A percentile compares a stretch with the other conserved stretches of the same genome.
These are phyloP conservation scores for Lepidurus couesii DNA, from an alignment of 1,140 invertebrate genomes.

Conservation along the genomic window DNA sequence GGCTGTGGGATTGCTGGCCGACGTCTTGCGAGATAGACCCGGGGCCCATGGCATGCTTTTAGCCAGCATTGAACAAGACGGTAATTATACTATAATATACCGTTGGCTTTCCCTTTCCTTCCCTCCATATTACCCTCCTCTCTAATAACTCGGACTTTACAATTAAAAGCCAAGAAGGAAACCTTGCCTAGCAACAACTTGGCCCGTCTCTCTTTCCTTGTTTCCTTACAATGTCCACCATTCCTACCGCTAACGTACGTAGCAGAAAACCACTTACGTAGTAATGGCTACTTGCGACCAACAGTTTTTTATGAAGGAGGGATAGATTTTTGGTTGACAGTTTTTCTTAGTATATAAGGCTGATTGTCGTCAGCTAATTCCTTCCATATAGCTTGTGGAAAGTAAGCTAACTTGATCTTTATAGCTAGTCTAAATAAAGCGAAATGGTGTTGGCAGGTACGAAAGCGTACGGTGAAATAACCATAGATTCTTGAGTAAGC, in stretches of 20 bases:
- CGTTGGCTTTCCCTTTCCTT: neutral
- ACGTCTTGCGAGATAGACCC: conserved; percentile 63
- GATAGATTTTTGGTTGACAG: too few relatives aligned
- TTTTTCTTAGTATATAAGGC: too few relatives aligned
- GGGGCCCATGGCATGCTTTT: conserved; percentile 72
- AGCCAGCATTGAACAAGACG: conserved; percentile 78
- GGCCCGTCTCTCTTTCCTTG: too few relatives aligned
- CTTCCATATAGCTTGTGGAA: too few relatives aligned
- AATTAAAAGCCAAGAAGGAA: neutral
- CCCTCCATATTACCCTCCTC: neutral
- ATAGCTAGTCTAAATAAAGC: neutral
- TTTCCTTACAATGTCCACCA: too few relatives aligned
- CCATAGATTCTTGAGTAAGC: neutral
- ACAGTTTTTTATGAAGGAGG: too few relatives aligned
- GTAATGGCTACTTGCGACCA: too few relatives aligned
- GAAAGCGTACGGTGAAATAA: neutral
- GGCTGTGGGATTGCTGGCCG: conserved; percentile 67
- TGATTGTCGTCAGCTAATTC: too few relatives aligned
- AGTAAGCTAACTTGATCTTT: too few relatives aligned
- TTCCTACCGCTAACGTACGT: too few relatives aligned
- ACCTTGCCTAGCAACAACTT: too few relatives aligned
- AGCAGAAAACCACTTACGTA: too few relatives aligned
- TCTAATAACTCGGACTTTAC: neutral
- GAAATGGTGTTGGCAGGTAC: neutral
- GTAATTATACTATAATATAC: conserved; percentile 46